These are phyloP conservation scores for Otocyon megalotis DNA, from an alignment of 2,113 vertebrate genomes.

Conservation along the genomic window DNA sequence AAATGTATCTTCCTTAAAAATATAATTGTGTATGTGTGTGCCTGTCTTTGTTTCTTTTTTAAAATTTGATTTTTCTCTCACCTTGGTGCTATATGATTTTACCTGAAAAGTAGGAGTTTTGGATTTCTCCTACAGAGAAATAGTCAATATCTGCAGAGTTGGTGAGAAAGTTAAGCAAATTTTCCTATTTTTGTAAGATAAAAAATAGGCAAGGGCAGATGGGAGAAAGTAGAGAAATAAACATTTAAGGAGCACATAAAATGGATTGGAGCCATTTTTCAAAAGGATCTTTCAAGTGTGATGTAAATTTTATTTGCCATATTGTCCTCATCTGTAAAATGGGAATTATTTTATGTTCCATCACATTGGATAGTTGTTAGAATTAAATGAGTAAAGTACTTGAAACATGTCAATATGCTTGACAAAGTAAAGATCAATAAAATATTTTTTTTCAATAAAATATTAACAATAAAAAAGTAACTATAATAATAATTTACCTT, in stretches of 20 bases:
- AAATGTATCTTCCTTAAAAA: neutral
- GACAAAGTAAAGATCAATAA: neutral
- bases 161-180: neutral
- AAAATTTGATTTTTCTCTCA: neutral
- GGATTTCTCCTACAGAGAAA: neutral
- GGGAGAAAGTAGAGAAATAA: neutral
- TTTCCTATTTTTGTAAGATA: neutral
- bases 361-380: neutral
- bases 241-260: neutral
- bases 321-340: neutral
- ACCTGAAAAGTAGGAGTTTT: neutral
- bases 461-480: neutral
- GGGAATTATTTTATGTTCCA: neutral
- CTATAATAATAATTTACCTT: neutral
- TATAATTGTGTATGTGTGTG: neutral
- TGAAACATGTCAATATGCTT: neutral
- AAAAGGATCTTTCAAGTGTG: neutral
- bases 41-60: neutral
- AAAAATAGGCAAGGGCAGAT: neutral
- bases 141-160: neutral
- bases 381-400: neutral
- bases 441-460: neutral
- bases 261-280: neutral
- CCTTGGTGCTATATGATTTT: neutral
- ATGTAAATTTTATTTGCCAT: neutral